Conservation (phyloP, 2,888 invertebrate species). For the Ceramica pisi region DNA sequence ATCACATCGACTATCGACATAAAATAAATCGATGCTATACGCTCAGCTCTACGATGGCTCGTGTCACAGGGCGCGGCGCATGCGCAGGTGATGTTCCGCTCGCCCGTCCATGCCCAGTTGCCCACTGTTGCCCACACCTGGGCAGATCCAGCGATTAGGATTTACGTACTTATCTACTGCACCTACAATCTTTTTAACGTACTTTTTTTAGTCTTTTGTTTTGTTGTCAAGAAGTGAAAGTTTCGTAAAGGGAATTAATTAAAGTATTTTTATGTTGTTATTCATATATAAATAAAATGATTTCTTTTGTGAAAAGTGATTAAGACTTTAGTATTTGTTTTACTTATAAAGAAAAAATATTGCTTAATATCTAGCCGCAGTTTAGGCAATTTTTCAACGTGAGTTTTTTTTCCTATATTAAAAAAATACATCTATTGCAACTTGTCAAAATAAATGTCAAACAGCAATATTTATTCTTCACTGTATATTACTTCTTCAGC, state of each 20-base stretch:
- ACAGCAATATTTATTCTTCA: no score
- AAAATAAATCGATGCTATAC: slow-evolving; percentile 36
- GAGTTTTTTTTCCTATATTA: no score
- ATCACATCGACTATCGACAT: slow-evolving; percentile 27
- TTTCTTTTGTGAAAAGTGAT: background rate
- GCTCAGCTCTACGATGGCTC: slow-evolving; percentile 71
- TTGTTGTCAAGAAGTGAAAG: slow-evolving; percentile 51
- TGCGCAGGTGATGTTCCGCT: slow-evolving; percentile 89
- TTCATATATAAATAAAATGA: no score
- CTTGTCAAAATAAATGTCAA: no score
- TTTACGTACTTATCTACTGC: slow-evolving; percentile 60
- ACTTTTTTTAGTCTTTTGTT: slow-evolving; percentile 27
- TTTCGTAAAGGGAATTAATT: slow-evolving; percentile 10
- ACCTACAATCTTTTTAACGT: slow-evolving; percentile 64
- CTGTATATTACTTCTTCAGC: no score
- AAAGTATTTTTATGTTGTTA: background rate
- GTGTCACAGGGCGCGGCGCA: slow-evolving; percentile 78
- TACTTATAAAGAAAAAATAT: background rate
- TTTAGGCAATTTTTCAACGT: no score
- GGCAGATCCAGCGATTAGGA: slow-evolving; percentile 77
- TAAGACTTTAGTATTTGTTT: background rate
- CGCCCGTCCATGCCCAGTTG: slow-evolving; percentile 70
- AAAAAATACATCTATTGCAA: no score
- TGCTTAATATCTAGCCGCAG: no score
- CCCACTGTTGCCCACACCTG: slow-evolving; percentile 82